Base-by-base conservation (phyloP, 2,113 vertebrate species). In the Silurus meridionalis region DNA sequence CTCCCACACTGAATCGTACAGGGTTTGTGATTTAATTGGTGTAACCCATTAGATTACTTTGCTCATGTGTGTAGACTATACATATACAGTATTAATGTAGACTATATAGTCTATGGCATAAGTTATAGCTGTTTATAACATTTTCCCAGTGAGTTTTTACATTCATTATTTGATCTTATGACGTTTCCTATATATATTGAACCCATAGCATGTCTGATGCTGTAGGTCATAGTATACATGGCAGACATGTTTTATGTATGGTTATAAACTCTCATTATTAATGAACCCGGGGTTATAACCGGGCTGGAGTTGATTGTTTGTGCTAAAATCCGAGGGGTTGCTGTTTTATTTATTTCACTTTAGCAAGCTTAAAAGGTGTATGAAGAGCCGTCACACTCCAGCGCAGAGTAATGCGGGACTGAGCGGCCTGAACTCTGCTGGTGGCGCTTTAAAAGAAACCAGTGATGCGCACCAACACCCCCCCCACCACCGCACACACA, bases 401-500 rank as follows among this genome's bases (percentile, higher is more conserved):
- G 46, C 66, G 81, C 52, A 80, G 50, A 79, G 71, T 71, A 83
- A 88, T 86, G 79, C 63, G 8, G 80, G 50, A 21, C 23, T 50
- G 25, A 28, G 57, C 66, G 67, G 25, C 63, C 60, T 83, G 83
- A 79, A 83, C 84, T 75, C 81, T 83, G 88, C 80, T 82, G 64
- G 81, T 87, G 89, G 83, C 66, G 84, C 89, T 90, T 91, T 91
- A 80, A 90, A 89, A 83, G 85, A 79, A 89, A 75, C 61, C 85
- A 63, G 64, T 87, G 86, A 88, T 85, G 85, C 83, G 89, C 87
- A 89, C 84, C 87, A 89, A 21, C 67, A 67, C 48, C 23, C 77
- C 23, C 28, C 37, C 28, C 6, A n/a, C n/a, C n/a, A n/a, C n/a
- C n/a, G n/a, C 74, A 25, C 50, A 67, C 14, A 69, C 48, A 83